phyloP scores from a whole-genome alignment of 2,888 invertebrate genomes.

The Agriotes lineatus region DNA sequence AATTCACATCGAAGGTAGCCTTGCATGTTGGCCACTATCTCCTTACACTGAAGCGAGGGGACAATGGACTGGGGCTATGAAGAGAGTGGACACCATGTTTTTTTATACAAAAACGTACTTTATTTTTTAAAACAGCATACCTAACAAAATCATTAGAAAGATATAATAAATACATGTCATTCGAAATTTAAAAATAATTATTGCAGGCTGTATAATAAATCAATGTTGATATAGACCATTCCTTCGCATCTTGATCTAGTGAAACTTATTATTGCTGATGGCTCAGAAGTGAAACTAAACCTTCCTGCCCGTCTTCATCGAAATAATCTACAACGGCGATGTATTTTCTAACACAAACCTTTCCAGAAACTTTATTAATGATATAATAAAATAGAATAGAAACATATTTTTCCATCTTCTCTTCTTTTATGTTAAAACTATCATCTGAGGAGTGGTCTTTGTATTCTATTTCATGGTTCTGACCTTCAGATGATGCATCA shows the following conservation, averaged over 20 bases:
- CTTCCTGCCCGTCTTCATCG: slow-evolving; percentile 5
- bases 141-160: no score
- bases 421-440: background rate
- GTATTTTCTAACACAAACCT: slow-evolving; percentile 26
- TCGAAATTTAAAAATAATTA: background rate
- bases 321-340: slow-evolving; percentile 7
- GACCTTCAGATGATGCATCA: background rate
- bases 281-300: slow-evolving; percentile 24
- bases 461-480: slow-evolving; percentile 2
- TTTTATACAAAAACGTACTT: background rate
- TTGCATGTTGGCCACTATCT: slow-evolving; percentile 4
- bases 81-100: background rate
- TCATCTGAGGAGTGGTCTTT: slow-evolving; percentile 34
- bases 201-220: slow-evolving; percentile 16
- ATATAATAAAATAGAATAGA: slow-evolving; percentile 29
- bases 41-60: background rate
- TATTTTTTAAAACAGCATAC: background rate
- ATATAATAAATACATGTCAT: background rate
- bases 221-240: slow-evolving; percentile 37
- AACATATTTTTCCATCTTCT: slow-evolving; percentile 15
- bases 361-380: slow-evolving; percentile 25
- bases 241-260: slow-evolving; percentile 31
- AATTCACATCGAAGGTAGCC: background rate
- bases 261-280: slow-evolving; percentile 11
- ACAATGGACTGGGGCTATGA: background rate